Conservation (phyloP, 2,888 invertebrate species). For the Neria commutata region DNA sequence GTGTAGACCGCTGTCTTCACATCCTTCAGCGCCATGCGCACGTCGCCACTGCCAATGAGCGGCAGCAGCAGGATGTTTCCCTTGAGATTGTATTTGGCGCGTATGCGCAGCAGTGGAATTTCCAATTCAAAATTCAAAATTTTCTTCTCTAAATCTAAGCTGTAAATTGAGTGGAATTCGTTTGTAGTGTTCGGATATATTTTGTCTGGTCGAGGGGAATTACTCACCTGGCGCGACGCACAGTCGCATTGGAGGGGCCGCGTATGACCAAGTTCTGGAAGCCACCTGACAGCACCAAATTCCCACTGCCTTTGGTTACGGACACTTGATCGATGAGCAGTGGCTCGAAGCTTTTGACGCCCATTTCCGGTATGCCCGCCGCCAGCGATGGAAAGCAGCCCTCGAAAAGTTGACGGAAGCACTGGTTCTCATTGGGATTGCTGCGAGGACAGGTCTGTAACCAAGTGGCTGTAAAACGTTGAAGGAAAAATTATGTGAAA, state of each 20-base stretch:
- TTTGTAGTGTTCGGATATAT: not conserved
- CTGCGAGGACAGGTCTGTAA: slow-evolving; percentile 63
- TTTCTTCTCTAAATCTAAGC: slow-evolving; percentile 64
- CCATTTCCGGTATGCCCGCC: slow-evolving; percentile 67
- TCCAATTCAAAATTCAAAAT: slow-evolving; percentile 65
- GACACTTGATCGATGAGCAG: slow-evolving; percentile 65
- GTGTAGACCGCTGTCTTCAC: slow-evolving; percentile 65
- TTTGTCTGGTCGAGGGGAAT: not conserved
- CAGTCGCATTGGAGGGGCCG: slow-evolving; percentile 67
- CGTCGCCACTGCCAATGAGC: slow-evolving; percentile 66
- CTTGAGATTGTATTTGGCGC: slow-evolving; percentile 66
- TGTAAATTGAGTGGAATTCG: slow-evolving; percentile 45
- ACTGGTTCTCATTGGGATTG: slow-evolving; percentile 65
- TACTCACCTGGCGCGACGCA: slow-evolving; percentile 52
- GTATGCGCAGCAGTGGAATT: slow-evolving; percentile 66
- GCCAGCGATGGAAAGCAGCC: slow-evolving; percentile 67
- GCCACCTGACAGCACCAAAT: slow-evolving; percentile 65
- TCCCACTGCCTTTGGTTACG: slow-evolving; percentile 66
- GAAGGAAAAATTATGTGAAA: slow-evolving; percentile 34
- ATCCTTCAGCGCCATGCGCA: slow-evolving; percentile 64
- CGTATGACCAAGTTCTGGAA: slow-evolving; percentile 65
- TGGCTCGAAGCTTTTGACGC: slow-evolving; percentile 67
- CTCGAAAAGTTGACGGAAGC: slow-evolving; percentile 64
- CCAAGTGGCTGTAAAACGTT: slow-evolving; percentile 64
- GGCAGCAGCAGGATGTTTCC: slow-evolving; percentile 68